Conservation (phyloP, 2,797 vertebrate genomes). For the Tiaroga cobitis region DNA sequence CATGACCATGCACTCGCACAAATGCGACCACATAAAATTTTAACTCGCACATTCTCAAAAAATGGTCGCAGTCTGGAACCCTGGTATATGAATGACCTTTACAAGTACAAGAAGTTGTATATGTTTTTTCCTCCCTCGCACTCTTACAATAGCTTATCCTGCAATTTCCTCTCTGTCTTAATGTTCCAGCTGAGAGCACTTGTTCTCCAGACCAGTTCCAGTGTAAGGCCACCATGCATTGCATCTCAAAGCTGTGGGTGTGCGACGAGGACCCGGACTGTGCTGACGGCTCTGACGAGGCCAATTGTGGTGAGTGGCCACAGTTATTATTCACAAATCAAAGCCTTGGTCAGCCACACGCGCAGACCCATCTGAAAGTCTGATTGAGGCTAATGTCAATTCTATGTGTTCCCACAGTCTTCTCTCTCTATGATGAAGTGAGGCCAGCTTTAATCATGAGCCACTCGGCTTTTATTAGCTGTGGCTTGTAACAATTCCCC, state of each 20-base stretch:
- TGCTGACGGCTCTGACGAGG: slow-evolving; percentile 95
- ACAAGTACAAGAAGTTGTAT: background rate
- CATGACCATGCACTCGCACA: too few species aligned
- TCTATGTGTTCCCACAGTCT: slow-evolving; percentile 52
- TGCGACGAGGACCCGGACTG: slow-evolving; percentile 98
- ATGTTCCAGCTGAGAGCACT: slow-evolving; percentile 79
- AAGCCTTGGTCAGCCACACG: slow-evolving; percentile 49
- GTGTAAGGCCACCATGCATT: slow-evolving; percentile 93
- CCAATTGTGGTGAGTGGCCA: slow-evolving; percentile 90
- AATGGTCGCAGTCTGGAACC: too few species aligned
- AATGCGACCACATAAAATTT: too few species aligned
- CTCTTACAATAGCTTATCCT: background rate
- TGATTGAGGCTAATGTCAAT: slow-evolving; percentile 66
- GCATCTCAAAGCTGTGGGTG: slow-evolving; percentile 98
- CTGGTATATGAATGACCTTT: slow-evolving; percentile 24
- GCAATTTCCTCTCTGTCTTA: background rate
- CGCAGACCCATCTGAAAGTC: slow-evolving; percentile 43
- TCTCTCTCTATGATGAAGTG: slow-evolving; percentile 53
- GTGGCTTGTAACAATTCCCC: slow-evolving; percentile 57
- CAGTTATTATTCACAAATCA: slow-evolving; percentile 60
- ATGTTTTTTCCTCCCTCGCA: background rate
- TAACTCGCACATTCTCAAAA: too few species aligned
- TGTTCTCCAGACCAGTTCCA: slow-evolving; percentile 93
- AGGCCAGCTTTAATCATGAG: slow-evolving; percentile 59
- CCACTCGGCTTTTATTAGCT: slow-evolving; percentile 59